Evolutionary conservation across 2,797 vertebrate species (phyloP).

Genomic region (Acropternis orthonyx): DNA sequence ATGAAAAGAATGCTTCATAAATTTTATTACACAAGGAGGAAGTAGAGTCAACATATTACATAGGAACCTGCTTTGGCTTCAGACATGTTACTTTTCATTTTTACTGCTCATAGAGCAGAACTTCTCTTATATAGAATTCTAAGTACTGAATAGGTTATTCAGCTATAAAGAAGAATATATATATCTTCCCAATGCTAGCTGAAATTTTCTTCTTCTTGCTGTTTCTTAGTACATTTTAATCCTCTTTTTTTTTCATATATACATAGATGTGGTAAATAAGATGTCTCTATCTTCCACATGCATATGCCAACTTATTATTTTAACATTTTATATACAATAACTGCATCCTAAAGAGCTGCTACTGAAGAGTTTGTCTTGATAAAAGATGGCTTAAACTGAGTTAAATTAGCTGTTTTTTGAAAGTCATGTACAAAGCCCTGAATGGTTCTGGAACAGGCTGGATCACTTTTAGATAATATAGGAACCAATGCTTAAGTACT

Average conservation of each 20-base stretch:
- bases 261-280: not conserved
- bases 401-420: not conserved
- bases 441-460: not conserved
- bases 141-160: not conserved
- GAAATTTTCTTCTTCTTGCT: not conserved
- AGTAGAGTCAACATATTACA: not conserved
- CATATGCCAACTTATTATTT: not conserved
- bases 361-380: not conserved
- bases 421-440: not conserved
- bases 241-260: not conserved
- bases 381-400: not conserved
- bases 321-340: not conserved
- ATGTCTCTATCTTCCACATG: not conserved
- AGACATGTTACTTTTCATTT: not conserved
- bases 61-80: not conserved
- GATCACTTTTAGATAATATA: not conserved
- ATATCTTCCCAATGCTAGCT: not conserved
- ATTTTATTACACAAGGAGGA: not conserved
- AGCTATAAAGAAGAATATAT: not conserved
- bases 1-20: not conserved
- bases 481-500: not conserved
- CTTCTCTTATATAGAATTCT: not conserved
- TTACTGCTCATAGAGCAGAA: not conserved
- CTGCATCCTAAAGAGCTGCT: not conserved
- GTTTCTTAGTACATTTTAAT: not conserved